A percentile compares a stretch with the other conserved stretches of the same genome.
These are phyloP conservation scores for Dynastes tityus DNA, from an alignment of 2,888 invertebrate genomes.

Conservation along the genomic window DNA sequence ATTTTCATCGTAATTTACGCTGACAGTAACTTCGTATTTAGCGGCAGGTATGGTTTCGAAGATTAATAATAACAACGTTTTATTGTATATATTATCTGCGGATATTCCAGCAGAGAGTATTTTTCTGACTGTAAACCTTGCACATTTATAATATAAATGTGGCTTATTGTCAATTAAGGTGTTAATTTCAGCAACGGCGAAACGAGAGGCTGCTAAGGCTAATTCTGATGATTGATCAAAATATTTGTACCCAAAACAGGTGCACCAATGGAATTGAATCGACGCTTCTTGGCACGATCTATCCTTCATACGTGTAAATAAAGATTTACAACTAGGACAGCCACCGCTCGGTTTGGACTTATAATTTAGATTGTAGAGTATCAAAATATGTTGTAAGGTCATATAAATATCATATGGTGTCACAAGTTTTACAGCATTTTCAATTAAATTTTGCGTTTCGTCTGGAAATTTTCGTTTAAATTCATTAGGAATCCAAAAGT, in stretches of 20 bases:
- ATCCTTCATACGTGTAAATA: conserved; percentile 71
- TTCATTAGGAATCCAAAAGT: conserved; percentile 78
- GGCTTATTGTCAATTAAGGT: conserved; percentile 50
- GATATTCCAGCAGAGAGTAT: conserved; percentile 66
- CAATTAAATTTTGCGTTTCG: conserved; percentile 73
- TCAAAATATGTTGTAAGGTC: conserved; percentile 79
- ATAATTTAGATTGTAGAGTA: conserved; percentile 70
- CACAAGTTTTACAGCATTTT: conserved; percentile 79
- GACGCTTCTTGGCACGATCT: conserved; percentile 81
- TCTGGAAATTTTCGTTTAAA: conserved; percentile 74
- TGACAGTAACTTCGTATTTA: conserved; percentile 81
- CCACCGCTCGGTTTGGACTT: conserved; percentile 68
- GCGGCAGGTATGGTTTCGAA: conserved; percentile 80
- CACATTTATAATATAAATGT: conserved; percentile 18
- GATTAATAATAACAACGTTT: conserved; percentile 73
- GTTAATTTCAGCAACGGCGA: conserved; percentile 67
- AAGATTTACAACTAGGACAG: conserved; percentile 79
- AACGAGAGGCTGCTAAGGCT: conserved; percentile 72
- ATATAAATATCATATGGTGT: conserved; percentile 86
- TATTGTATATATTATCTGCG: conserved; percentile 53
- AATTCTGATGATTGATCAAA: conserved; percentile 70
- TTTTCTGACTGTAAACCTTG: conserved; percentile 67
- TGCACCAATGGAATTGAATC: conserved; percentile 84
- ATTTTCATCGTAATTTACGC: conserved; percentile 60
- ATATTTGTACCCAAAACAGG: conserved; percentile 77